Evolutionary conservation across 2,797 vertebrate species (phyloP).

Genomic region (Catharus ustulatus): DNA sequence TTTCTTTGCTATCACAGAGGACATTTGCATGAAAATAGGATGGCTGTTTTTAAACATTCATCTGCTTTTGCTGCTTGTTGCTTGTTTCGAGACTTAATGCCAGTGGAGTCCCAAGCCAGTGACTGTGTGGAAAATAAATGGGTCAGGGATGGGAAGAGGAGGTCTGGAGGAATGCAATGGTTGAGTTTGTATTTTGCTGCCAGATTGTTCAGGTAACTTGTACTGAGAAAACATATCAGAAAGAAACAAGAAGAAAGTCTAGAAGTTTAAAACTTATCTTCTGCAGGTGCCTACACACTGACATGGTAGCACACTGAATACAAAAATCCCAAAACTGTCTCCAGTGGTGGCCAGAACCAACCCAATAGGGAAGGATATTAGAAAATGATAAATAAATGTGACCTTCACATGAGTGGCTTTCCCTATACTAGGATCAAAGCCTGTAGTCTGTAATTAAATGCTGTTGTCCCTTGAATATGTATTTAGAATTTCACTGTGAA

Average conservation of each 20-base stretch:
- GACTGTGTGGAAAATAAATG: neutral
- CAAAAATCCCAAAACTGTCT: neutral
- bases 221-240: neutral
- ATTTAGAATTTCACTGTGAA: neutral
- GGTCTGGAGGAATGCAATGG: accelerated
- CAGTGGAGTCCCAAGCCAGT: neutral
- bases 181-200: neutral
- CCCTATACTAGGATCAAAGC: accelerated
- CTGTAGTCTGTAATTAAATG: neutral
- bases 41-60: neutral
- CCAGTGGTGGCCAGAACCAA: neutral
- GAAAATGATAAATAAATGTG: neutral
- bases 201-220: neutral
- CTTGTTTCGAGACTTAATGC: neutral
- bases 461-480: neutral
- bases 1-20: neutral
- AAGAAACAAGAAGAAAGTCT: neutral
- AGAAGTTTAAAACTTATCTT: neutral
- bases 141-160: neutral
- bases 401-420: neutral
- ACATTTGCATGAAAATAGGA: constrained; percentile 14
- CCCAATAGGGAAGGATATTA: accelerated
- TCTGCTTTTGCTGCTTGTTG: neutral
- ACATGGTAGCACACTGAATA: neutral
- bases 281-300: neutral